Percentiles rank a stretch among this genome's conserved stretches.
These are phyloP conservation scores for Lordiphosa stackelbergi DNA, from an alignment of 1,140 invertebrate species.

Conservation along the genomic window DNA sequence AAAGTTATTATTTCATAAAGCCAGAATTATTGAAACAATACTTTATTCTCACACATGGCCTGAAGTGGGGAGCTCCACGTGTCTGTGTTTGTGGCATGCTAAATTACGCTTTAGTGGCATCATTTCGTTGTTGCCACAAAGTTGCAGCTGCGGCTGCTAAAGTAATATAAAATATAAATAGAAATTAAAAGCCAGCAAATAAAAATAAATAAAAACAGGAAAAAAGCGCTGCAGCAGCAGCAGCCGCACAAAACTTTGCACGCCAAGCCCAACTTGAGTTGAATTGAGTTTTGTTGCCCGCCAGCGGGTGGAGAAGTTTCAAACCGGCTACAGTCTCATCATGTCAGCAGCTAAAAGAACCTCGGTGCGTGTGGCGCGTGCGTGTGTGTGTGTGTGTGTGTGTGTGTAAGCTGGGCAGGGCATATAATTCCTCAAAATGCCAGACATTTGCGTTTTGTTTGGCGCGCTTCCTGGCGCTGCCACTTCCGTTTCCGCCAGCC, in stretches of 20 bases:
- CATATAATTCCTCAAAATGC: conserved; percentile 70
- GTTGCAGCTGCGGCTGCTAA: conserved; percentile 63
- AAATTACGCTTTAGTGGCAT: conserved; percentile 72
- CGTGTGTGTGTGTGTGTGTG: conserved; percentile 12
- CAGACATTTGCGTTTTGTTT: conserved; percentile 73
- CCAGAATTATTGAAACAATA: conserved; percentile 76
- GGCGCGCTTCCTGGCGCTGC: conserved; percentile 72
- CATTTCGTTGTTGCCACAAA: conserved; percentile 48
- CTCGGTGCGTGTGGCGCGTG: conserved; percentile 11
- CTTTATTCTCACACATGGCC: conserved; percentile 61
- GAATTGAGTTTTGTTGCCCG: conserved; percentile 40
- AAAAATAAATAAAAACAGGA: conserved; percentile 50
- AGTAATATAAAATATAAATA: conserved; percentile 72
- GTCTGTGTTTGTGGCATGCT: conserved; percentile 50
- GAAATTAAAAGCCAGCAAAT: conserved; percentile 73
- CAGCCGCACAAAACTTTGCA: conserved; percentile 27
- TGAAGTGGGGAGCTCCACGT: conserved; percentile 13
- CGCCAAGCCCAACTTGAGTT: conserved; percentile 58
- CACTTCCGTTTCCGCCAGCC: conserved; percentile 65
- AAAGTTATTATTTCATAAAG: conserved; percentile 76
- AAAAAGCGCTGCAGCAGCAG: conserved; percentile 10
- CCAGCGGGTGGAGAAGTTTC: conserved; percentile 28
- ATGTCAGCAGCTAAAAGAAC: conserved; percentile 41
- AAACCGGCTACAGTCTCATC: conserved; percentile 49
- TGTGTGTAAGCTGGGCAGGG: conserved; percentile 26